Conservation (phyloP, 2,113 vertebrate species). For the Barbus barbus region DNA sequence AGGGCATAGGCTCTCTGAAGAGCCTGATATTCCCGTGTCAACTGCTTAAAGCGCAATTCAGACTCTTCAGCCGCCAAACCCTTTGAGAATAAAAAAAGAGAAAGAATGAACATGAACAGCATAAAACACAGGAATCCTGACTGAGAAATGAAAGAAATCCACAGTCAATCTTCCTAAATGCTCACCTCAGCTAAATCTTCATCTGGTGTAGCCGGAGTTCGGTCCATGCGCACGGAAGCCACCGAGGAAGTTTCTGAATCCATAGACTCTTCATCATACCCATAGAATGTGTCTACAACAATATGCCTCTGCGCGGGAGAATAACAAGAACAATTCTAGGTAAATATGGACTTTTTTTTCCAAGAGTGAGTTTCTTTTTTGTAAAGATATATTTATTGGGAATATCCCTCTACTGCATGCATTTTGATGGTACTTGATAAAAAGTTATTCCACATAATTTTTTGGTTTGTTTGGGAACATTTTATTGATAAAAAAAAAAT, state of each 20-base stretch:
- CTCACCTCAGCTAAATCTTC: conserved; percentile 91
- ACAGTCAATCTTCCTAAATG: not conserved
- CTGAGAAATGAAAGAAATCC: not conserved
- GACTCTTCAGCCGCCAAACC: conserved; percentile 92
- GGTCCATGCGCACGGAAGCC: conserved; percentile 91
- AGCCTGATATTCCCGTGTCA: conserved; percentile 97
- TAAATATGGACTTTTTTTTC: not conserved
- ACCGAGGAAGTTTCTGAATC: conserved; percentile 96
- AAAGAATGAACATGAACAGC: conserved; percentile 18
- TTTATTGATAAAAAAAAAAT: no score
- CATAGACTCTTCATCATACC: conserved; percentile 97
- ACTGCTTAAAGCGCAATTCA: conserved; percentile 92
- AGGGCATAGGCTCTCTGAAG: conserved; percentile 95
- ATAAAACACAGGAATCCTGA: not conserved
- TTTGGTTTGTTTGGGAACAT: no score
- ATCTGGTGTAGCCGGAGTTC: conserved; percentile 95
- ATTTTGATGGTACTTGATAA: no score
- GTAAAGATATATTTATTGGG: no score
- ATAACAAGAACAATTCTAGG: not conserved
- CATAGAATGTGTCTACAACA: conserved; percentile 92
- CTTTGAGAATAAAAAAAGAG: conserved; percentile 64
- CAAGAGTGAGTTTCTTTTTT: no score
- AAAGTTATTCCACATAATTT: no score
- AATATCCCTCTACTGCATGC: no score
- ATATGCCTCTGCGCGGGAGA: conserved; percentile 84